Conservation (phyloP, 2,888 invertebrate genomes). For the Cerastoderma edule region DNA sequence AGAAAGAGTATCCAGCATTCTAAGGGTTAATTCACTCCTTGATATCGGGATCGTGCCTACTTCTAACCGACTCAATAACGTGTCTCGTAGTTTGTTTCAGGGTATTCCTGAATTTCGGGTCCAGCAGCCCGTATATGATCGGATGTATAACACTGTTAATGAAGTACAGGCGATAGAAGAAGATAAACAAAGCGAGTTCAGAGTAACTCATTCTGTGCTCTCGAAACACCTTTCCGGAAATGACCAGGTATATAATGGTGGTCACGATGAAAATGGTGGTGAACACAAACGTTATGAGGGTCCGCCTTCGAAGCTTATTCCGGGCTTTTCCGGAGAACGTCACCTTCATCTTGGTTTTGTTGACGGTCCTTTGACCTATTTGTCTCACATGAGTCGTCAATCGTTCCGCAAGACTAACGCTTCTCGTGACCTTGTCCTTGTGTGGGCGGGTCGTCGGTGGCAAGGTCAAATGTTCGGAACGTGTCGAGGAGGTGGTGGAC, state of each 20-base stretch:
- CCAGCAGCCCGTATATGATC: constrained; percentile 34
- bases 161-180: constrained; percentile 33
- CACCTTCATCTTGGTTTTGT: constrained; percentile 18
- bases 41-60: constrained; percentile 16
- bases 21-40: too few relatives aligned
- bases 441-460: too few relatives aligned
- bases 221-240: constrained; percentile 12
- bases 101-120: constrained; percentile 40
- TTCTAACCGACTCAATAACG: constrained; percentile 29
- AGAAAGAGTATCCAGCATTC: too few relatives aligned
- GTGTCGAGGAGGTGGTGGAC: too few relatives aligned
- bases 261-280: constrained; percentile 35
- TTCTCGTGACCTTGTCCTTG: background rate
- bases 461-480: too few relatives aligned
- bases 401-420: constrained; percentile 16
- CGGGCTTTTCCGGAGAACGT: constrained; percentile 26
- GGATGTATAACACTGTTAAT: constrained; percentile 45
- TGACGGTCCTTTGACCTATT: constrained; percentile 6
- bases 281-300: constrained; percentile 40
- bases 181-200: constrained; percentile 20
- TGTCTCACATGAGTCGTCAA: constrained; percentile 5
- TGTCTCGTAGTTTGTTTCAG: constrained; percentile 26
- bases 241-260: constrained; percentile 22
- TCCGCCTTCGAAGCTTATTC: constrained; percentile 32
- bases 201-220: constrained; percentile 17